Base-by-base conservation (phyloP, 2,797 vertebrate species). In the Tachyglossus aculeatus region DNA sequence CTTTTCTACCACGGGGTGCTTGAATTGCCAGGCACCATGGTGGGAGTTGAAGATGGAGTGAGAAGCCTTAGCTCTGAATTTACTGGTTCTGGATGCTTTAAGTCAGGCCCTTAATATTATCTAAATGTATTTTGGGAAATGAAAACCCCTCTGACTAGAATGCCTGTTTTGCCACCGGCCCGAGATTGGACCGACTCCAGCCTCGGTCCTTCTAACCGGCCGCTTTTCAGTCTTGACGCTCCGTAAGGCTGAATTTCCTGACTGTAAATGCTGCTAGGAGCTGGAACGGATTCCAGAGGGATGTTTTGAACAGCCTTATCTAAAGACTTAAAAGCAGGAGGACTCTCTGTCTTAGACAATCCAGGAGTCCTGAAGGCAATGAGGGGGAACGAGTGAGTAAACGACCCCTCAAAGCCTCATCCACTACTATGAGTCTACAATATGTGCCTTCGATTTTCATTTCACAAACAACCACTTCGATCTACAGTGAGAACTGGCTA, bases 101-200 rank as follows among this genome's bases (percentile, higher is more conserved):
- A 60, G 74, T 71, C 69, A 85, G 71, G 61, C 67, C 78, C 82
- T 83, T 81, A 78, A 48, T 1, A 57, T 82, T 45, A 74, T 78
- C 79, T 59, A 74, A 66, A 61, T 32, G 38, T 34, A 65, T 80
- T 61, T 27, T 7, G 37, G 16, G 43, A 40, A 27, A 6, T 52
- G 5, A 4, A 29, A 29, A 45, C 44, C 8, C 31, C 45, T 48
- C 45, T 29, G 9, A 31, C 45, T 48, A 48, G n/a, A 24, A 31
- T 12, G 18, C 11, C 16, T 31, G 31, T 48, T n/a, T n/a, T 22
- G 29, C 15, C 29, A 18, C 6, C 29, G 25, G 25, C 19, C 29
- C 29, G 24, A 9, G 19, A 47, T 18, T 25, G 44, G 4, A 15
- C 8, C 29, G 9, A 47, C 29, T 22, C 15, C 44, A 47, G 18